Base-by-base conservation (phyloP, 2,113 vertebrate species). In the Desmodus rotundus region DNA sequence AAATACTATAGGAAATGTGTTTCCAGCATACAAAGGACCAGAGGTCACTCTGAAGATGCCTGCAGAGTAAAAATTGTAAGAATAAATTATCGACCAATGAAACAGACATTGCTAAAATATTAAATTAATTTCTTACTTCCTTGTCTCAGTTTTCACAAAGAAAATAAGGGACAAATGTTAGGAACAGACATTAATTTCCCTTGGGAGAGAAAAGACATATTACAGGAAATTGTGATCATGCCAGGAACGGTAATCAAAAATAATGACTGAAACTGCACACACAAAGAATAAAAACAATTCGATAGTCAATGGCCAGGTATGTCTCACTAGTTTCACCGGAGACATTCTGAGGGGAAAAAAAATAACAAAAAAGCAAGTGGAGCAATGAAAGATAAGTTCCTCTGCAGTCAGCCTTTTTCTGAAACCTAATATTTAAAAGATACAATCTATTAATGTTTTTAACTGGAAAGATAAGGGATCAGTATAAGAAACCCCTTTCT, bases 221-320 rank as follows among this genome's bases (percentile, higher is more conserved):
- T 98, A 98, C 97, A 98, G 98, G 98, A 98, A 98, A 98, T 96
- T 96, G 97, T 31, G 0, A 94, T 97, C 96, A 97, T 98, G 93
- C 97, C 94, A 98, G 97, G 98, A 97, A 94, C 98, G 95, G 97
- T 98, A 98, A 98, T 98, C 98, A 98, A 98, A 98, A 98, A 96
- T 98, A 98, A 98, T 98, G 95, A 91, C 88, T 96, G 97, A 98
- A 98, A 97, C 82, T 19, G 67, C 96, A 96, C 82, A 97, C 65
- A 95, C 31, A 95, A 93, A 96, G 89, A 98, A 97, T 90, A 82
- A 76, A n/a, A 96, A 86, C 74, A n/a, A 61, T 24, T 68, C 93
- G 97, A 95, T 85, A 91, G 47, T 96, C 36, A 96, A 31, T 96
- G 73, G 41, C 38, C 90, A 95, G 93, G 52, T 94, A 83, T 68